Conservation (phyloP, 2,113 vertebrate species). For the Mystacornis crossleyi region DNA sequence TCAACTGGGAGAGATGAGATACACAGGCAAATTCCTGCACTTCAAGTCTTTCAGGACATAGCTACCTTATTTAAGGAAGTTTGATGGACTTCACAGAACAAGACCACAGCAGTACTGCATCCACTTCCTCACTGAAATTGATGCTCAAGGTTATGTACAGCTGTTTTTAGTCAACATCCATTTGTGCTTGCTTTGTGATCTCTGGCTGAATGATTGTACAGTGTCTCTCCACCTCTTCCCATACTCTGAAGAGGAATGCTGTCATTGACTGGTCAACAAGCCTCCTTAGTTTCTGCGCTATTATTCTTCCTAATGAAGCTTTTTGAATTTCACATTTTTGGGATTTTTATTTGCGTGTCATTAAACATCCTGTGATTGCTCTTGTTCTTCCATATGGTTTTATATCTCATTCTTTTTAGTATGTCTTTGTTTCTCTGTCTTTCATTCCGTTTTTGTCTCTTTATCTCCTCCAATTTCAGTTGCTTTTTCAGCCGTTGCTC, state of each 20-base stretch:
- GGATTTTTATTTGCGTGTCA: background rate
- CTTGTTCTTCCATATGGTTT: conserved; percentile 1
- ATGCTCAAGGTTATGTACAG: background rate
- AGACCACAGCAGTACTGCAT: background rate
- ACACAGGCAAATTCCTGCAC: background rate
- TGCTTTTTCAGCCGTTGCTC: conserved; percentile 7
- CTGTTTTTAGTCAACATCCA: background rate
- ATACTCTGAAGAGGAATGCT: background rate
- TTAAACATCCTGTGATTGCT: conserved; percentile 2
- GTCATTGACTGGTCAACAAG: background rate
- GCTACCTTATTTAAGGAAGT: background rate
- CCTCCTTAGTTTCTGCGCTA: background rate
- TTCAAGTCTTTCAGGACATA: background rate
- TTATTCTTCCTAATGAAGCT: background rate
- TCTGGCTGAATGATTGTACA: background rate
- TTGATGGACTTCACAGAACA: background rate
- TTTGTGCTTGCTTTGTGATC: conserved; percentile 36
- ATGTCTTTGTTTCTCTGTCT: background rate
- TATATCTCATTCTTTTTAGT: conserved; percentile 15
- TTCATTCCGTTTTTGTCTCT: conserved; percentile 20
- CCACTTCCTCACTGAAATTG: background rate
- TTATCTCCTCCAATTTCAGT: background rate
- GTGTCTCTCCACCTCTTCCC: background rate
- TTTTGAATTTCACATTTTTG: background rate
- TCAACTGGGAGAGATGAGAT: background rate